Evolutionary conservation across 2,797 vertebrate genomes (phyloP), one percentile per base, ranked within the genome.

Genomic region (Melopsittacus undulatus): DNA sequence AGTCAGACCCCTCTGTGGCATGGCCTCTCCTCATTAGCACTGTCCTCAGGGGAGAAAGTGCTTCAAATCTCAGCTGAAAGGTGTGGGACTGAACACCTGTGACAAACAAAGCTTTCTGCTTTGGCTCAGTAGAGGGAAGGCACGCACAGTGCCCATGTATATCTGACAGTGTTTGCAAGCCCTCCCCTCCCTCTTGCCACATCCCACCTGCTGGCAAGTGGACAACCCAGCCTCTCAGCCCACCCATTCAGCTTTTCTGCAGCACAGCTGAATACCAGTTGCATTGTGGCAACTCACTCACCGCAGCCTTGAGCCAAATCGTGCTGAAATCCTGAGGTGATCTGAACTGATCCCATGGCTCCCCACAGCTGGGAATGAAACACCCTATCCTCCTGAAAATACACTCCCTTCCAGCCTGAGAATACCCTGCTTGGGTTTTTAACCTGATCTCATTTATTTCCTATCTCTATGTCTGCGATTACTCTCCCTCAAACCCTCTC

Each of bases 391-490:
- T 69, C 48, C 93, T 81, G 90, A 91, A 95, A 96, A 90, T 59
- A 77, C 8, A 10, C 17, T 91, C 57, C 40, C 26, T 70, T 66
- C 74, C 34, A 88, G 79, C 24, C 29, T 63, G 63, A 76, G 62
- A 93, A 68, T 51, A 57, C 32, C 21, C 49, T 1, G 1, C 73
- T 43, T 32, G 51, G 10, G 16, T 7, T 54, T 80, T 76, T 94
- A 49, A 38, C 1, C 63, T 80, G 57, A 73, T 72, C 72, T 83
- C 68, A 56, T 92, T 94, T 95, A 91, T 91, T 95, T 92, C 34
- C 83, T 66, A 78, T 92, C 66, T 36, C 68, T 63, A 46, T 46
- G 72, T 45, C 88, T 88, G 59, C 45, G 89, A 91, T 93, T 92
- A 64, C 88, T 81, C 91, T 95, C 79, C 90, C 80, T 86, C 78